Evolutionary conservation across 2,113 vertebrate species (phyloP), one percentile per base, ranked within the genome.

Genomic region (Colaptes auratus): DNA sequence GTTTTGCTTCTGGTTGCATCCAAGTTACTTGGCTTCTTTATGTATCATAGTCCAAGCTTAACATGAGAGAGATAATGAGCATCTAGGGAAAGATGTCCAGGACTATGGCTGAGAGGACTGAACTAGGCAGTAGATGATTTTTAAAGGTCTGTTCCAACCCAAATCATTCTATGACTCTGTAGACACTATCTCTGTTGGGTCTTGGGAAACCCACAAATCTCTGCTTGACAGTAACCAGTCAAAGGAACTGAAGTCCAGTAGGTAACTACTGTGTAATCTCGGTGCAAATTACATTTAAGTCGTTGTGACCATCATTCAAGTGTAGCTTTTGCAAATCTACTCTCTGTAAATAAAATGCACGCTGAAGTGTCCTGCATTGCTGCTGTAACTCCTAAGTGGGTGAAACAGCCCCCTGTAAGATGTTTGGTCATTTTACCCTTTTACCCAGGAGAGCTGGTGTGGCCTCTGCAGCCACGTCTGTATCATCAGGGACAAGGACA

Each of bases 311-410:
- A 0, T 7, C 6, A 19, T 74, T 75, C 14, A 33, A 33, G 59
- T 50, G 2, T 18, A 63, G 30, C 71, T 85, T 44, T 55, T 24
- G 6, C 58, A 50, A 2, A 10, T 15, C 30, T 48, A 3, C 64
- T 58, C 17, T 66, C 9, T 0, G 5, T 48, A 30, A 0, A 25
- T 6, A 52, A 33, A 44, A 0, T 8, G 15, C 11, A 3, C 4
- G 0, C 23, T 17, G 35, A 18, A 20, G 53, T 27, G 8, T 52
- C 44, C 24, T 71, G n/a, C 39, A 1, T 9, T 2, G 17, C 77
- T n/a, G 58, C 64, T 2, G 1, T 11, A 3, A 23, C 55, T 75
- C 8, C 18, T 71, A 3, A 3, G 39, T 8, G 60, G 28, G 53
- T 21, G 77, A 23, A 39, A n/a, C 6, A 31, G 65, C 36, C 60